phyloP scores from a whole-genome alignment of 2,113 vertebrate species.

The Paradoxurus hermaphroditus region DNA sequence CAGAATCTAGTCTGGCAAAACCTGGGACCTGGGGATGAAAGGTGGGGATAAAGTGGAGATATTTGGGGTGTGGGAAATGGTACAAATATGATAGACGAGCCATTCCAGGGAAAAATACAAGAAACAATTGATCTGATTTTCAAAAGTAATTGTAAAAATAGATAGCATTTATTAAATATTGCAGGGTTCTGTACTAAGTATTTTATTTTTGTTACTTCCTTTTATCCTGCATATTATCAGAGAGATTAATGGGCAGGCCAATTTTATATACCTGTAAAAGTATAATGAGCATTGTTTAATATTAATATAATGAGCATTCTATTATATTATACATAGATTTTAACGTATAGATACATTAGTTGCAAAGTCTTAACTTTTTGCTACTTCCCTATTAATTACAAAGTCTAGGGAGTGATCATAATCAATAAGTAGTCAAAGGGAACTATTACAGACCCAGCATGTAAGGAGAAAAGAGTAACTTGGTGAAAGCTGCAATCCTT shows the following conservation, averaged over 20 bases:
- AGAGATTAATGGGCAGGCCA: background rate
- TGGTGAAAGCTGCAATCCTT: background rate
- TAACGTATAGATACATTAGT: background rate
- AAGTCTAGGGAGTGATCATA: background rate
- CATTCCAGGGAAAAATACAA: background rate
- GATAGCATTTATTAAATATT: background rate
- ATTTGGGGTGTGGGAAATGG: background rate
- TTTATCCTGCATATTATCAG: background rate
- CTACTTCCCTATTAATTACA: background rate
- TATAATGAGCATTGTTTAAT: background rate
- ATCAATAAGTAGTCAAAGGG: background rate
- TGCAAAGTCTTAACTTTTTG: background rate
- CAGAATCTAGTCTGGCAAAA: background rate
- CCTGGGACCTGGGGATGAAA: background rate
- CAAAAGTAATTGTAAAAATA: background rate
- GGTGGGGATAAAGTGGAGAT: background rate
- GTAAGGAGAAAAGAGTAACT: background rate
- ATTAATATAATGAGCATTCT: background rate
- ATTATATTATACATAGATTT: too few relatives aligned
- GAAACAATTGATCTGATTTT: background rate
- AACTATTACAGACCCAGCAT: too few relatives aligned
- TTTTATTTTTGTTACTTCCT: constrained; percentile 2
- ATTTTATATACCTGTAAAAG: background rate
- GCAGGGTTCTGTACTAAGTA: background rate
- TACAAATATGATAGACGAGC: background rate